These are phyloP conservation scores for Dendronephthya gigantea DNA, from an alignment of 64 coral and sea anemone genomes.

Conservation along the genomic window DNA sequence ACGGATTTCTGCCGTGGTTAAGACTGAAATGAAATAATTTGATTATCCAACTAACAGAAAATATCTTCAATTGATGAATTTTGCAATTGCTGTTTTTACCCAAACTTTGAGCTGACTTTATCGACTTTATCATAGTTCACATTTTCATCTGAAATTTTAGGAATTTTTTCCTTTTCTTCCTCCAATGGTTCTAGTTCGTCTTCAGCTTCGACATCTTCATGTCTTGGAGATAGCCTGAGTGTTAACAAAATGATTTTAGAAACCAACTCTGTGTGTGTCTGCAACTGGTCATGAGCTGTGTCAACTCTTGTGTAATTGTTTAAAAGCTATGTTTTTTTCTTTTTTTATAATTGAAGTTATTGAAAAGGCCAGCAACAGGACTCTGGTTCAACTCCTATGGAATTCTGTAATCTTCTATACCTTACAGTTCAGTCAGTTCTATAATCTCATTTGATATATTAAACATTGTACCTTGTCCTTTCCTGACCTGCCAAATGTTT, in stretches of 20 bases:
- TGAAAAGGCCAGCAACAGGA: too few species aligned
- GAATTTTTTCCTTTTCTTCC: neutral
- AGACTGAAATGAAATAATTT: slow-evolving; percentile 40
- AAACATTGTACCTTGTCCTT: slow-evolving; percentile 44
- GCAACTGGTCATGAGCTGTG: neutral
- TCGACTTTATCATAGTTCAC: neutral
- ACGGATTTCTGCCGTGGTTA: slow-evolving; percentile 49
- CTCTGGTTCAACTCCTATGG: too few species aligned
- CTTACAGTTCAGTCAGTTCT: too few species aligned
- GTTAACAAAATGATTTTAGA: neutral
- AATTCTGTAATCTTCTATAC: too few species aligned
- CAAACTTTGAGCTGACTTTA: slow-evolving; percentile 2
- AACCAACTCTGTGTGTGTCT: neutral
- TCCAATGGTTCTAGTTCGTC: neutral
- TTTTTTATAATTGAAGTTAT: too few species aligned
- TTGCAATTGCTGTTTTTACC: neutral
- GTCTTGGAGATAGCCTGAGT: neutral
- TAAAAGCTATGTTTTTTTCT: too few species aligned
- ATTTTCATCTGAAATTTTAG: neutral
- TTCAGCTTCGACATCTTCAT: neutral
- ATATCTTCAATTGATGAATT: neutral
- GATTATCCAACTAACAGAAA: neutral
- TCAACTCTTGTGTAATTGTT: neutral
- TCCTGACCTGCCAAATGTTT: slow-evolving; percentile 52
- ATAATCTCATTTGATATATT: neutral